phyloP scores from a whole-genome alignment of 2,888 invertebrate species.

The Zygaena filipendulae region DNA sequence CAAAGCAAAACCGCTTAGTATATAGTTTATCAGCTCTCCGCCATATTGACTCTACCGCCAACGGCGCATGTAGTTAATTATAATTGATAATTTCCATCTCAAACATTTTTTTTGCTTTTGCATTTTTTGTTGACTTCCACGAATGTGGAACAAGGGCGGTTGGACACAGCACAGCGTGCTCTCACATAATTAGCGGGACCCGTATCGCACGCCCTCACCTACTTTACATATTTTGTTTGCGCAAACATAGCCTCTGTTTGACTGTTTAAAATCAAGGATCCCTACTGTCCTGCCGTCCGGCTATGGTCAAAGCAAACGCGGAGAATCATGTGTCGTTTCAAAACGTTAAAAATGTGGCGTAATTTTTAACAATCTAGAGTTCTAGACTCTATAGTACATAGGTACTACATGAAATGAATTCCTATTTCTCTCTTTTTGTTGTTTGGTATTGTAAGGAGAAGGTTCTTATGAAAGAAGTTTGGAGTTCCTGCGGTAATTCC shows the following conservation, averaged over 20 bases:
- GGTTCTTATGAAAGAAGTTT: no score
- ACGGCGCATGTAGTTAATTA: constrained; percentile 40
- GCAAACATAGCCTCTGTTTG: constrained; percentile 57
- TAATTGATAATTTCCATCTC: constrained; percentile 59
- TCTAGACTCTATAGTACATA: no score
- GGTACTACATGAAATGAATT: no score
- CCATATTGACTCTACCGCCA: constrained; percentile 12
- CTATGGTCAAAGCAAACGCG: not conserved
- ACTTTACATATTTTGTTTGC: constrained; percentile 65
- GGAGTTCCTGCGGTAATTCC: no score
- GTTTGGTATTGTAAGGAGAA: no score
- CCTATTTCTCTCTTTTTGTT: no score
- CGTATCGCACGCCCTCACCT: constrained; percentile 58
- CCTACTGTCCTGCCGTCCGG: no score
- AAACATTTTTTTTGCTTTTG: constrained; percentile 53
- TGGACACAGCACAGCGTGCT: constrained; percentile 46
- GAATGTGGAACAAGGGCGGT: constrained; percentile 47
- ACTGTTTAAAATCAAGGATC: constrained; percentile 61
- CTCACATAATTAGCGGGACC: constrained; percentile 56
- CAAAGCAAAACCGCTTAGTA: no score
- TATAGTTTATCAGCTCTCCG: no score
- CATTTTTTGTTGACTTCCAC: constrained; percentile 51
- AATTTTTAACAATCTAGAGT: no score
- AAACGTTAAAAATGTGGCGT: no score
- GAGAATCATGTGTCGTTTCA: not conserved